Conservation (phyloP, 2,888 invertebrate species). For the Polydrusus pterygomalis region DNA sequence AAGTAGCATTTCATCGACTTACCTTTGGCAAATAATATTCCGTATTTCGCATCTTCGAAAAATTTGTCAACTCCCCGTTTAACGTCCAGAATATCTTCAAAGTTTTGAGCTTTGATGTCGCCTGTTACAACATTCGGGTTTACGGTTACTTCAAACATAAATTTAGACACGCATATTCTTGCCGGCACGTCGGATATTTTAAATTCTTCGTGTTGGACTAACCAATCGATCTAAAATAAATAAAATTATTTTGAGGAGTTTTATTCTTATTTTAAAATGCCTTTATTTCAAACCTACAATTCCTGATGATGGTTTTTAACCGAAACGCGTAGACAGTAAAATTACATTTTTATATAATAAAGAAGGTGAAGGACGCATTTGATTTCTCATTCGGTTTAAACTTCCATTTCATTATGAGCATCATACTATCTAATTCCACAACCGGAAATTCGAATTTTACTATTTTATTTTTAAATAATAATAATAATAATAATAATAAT, state of each 20-base stretch:
- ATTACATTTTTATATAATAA: no score
- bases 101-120: constrained; percentile 65
- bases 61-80: constrained; percentile 67
- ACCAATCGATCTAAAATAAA: constrained; percentile 59
- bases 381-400: no score
- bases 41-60: constrained; percentile 67
- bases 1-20: background rate
- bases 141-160: constrained; percentile 67
- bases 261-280: no score
- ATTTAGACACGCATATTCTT: constrained; percentile 68
- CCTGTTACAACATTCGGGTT: constrained; percentile 67
- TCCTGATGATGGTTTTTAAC: no score
- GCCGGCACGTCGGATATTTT: constrained; percentile 63
- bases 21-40: constrained; percentile 69
- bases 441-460: no score
- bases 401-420: no score
- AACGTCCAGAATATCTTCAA: constrained; percentile 66
- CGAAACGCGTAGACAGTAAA: no score
- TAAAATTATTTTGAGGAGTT: background rate
- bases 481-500: no score
- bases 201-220: constrained; percentile 62
- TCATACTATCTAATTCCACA: no score
- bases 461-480: no score
- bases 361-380: no score
- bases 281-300: no score